phyloP scores from a whole-genome alignment of 2,888 invertebrate species.

The Drosophila leonis region DNA sequence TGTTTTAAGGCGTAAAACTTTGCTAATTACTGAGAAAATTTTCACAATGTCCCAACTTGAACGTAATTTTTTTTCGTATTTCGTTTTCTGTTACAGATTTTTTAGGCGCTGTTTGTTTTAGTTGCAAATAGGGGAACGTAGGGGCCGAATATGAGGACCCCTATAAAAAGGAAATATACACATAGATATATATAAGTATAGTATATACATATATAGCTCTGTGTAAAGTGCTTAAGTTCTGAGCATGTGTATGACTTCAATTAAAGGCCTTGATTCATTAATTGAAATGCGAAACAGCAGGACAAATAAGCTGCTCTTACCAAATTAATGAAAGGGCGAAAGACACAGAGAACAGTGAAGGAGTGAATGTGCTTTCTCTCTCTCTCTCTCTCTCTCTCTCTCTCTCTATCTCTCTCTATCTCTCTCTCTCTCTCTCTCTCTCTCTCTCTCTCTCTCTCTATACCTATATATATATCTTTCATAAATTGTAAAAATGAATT shows the following conservation, averaged over 20 bases:
- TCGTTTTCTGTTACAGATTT: constrained; percentile 7
- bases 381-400: not conserved
- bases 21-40: constrained; percentile 78
- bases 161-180: constrained; percentile 4
- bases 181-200: not conserved
- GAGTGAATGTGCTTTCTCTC: not conserved
- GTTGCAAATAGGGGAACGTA: constrained; percentile 30
- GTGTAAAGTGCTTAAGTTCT: constrained; percentile 2
- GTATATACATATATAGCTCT: not conserved
- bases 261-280: constrained; percentile 70
- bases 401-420: not conserved
- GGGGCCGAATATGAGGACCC: constrained; percentile 17
- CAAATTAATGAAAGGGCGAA: constrained; percentile 19
- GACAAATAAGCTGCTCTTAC: constrained; percentile 38
- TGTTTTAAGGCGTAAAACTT: constrained; percentile 77
- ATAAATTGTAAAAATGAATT: constrained; percentile 27
- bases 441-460: not conserved
- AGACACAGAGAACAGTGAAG: not conserved
- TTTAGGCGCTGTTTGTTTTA: constrained; percentile 35
- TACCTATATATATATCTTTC: constrained; percentile 2
- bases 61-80: constrained; percentile 33
- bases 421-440: not conserved
- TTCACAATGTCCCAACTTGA: constrained; percentile 64
- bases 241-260: constrained; percentile 48
- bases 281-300: constrained; percentile 49